These are phyloP conservation scores for Cephus sareptanus DNA, from an alignment of 2,888 invertebrate genomes.

Conservation along the genomic window DNA sequence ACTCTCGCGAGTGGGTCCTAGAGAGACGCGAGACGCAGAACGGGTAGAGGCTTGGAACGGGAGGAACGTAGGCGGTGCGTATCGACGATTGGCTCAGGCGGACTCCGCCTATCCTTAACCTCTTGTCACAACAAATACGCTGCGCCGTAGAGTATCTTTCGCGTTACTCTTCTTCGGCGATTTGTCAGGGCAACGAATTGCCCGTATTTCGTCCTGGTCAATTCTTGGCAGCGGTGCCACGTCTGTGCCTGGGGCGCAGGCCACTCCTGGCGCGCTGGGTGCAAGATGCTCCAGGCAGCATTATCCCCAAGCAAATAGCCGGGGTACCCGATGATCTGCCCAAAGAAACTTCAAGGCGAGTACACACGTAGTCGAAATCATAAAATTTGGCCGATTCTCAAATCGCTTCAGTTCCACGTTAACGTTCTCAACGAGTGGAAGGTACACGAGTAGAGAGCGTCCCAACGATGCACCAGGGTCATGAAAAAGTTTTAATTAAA, in stretches of 20 bases:
- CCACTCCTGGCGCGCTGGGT: background rate
- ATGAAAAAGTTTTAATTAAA: too few relatives aligned
- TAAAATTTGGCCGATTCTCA: background rate
- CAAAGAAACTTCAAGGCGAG: background rate
- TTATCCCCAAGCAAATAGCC: background rate
- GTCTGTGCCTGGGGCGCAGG: background rate
- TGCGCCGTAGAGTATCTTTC: background rate
- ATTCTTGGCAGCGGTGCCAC: background rate
- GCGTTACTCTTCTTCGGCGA: background rate
- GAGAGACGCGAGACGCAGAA: slow-evolving; percentile 32
- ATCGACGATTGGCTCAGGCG: slow-evolving; percentile 58
- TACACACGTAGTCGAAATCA: too few relatives aligned
- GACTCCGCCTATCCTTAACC: slow-evolving; percentile 60
- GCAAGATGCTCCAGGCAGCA: background rate
- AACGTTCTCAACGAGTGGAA: too few relatives aligned
- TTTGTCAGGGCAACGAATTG: background rate
- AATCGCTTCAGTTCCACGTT: too few relatives aligned
- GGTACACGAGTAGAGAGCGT: too few relatives aligned
- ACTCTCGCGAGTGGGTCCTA: slow-evolving; percentile 2
- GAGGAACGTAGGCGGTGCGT: slow-evolving; percentile 60
- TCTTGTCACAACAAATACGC: slow-evolving; percentile 5
- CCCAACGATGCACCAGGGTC: too few relatives aligned
- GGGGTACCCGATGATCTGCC: background rate
- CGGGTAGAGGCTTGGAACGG: slow-evolving; percentile 33
- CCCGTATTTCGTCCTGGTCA: background rate